phyloP scores from a whole-genome alignment of 2,888 invertebrate species.

The Andricus curvator region DNA sequence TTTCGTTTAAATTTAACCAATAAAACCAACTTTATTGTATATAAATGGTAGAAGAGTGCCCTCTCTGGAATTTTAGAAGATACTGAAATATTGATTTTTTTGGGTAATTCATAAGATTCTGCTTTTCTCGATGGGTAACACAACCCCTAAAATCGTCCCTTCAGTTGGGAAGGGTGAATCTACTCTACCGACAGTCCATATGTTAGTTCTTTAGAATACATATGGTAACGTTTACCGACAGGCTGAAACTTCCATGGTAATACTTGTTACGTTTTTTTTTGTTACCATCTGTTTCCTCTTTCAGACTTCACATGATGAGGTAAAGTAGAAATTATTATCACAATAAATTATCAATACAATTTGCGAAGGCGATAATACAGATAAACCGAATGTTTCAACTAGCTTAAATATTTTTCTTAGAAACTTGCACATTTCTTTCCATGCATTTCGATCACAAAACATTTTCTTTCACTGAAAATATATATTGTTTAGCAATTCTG shows the following conservation, averaged over 20 bases:
- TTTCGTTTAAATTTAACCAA: too few species aligned
- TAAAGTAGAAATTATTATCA: slow-evolving; percentile 7
- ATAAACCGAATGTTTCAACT: too few species aligned
- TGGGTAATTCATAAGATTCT: background rate
- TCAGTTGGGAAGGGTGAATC: background rate
- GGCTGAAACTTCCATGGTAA: background rate
- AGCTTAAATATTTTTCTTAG: too few species aligned
- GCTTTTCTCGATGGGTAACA: background rate
- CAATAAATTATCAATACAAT: background rate
- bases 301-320: background rate
- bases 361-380: background rate
- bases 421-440: too few species aligned
- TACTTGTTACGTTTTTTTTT: background rate
- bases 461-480: too few species aligned
- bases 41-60: background rate
- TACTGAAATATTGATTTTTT: background rate
- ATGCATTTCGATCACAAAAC: too few species aligned
- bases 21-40: background rate
- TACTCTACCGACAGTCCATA: slow-evolving; percentile 11
- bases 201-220: background rate
- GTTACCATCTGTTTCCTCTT: slow-evolving; percentile 1
- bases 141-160: slow-evolving; percentile 9
- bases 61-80: background rate
- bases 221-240: slow-evolving; percentile 16
- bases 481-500: too few species aligned